Base-by-base conservation (phyloP, 2,797 vertebrate species). In the Lithobates sylvaticus region DNA sequence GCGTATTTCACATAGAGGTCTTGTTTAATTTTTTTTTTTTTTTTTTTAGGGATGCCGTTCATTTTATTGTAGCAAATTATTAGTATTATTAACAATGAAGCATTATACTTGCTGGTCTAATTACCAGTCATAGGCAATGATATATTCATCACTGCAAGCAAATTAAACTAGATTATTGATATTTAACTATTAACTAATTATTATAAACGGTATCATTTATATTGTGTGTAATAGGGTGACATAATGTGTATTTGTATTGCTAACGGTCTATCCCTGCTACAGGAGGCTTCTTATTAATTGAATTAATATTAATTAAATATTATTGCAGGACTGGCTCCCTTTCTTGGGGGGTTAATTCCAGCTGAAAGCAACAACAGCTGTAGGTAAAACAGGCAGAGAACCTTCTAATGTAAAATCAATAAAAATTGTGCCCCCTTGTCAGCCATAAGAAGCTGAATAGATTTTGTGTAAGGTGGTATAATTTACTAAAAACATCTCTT, bases 391-490 rank as follows among this genome's bases (percentile, higher is more conserved):
- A 42, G 73, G 32, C 64, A 81, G 29, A 83, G 76, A 78, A 73
- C 50, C 67, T 86, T 82, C 73, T 71, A 69, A 67, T 79, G 71
- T 70, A 84, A 44, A 88, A 86, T 88, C 77, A 50, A 42, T 88
- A 88, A 73, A 67, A 88, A 88, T 72, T 69, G 90, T 83, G 85
- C 65, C 85, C 86, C 64, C 86, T 0, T 88, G 89, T 88, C 89
- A 91, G 90, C 90, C 90, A 90, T 89, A 91, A 89, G 88, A 88
- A 84, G 87, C 88, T 90, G 90, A 90, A 91, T 91, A 92, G 93
- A 94, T 94, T 95, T 93, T 92, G 85, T 90, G 91, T 93, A 92
- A 90, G 91, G 91, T 88, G 88, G 92, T 91, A 93, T 93, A 93
- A 87, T 87, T 87, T 87, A 91, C 94, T 94, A 92, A 93, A 94